Evolutionary conservation across 2,113 vertebrate species (phyloP).

Genomic region (Carassius auratus): DNA sequence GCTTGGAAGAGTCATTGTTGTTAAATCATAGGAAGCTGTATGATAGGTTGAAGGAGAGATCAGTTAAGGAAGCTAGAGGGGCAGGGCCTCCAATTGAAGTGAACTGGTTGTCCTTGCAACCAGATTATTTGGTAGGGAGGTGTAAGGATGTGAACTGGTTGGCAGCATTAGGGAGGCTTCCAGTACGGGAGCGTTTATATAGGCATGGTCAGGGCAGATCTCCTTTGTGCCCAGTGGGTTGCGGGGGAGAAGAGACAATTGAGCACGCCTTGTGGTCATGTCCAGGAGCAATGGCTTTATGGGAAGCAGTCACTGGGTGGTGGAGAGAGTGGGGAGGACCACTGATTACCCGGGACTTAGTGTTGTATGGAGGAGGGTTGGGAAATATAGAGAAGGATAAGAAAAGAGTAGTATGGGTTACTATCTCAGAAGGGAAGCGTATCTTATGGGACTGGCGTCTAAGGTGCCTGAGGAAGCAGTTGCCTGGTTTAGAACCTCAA

Average conservation of each 20-base stretch:
- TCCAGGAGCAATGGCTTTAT: too few relatives aligned
- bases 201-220: neutral
- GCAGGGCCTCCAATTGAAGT: neutral
- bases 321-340: too few relatives aligned
- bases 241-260: neutral
- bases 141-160: conserved; percentile 10
- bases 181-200: neutral
- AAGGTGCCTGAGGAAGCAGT: neutral
- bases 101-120: neutral
- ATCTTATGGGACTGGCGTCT: neutral
- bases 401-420: conserved; percentile 3
- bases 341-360: too few relatives aligned
- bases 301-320: too few relatives aligned
- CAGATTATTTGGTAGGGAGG: neutral
- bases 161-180: neutral
- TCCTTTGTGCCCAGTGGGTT: neutral
- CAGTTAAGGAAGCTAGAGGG: neutral
- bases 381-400: too few relatives aligned
- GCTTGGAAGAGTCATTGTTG: neutral
- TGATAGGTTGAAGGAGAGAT: neutral
- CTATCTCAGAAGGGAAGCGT: neutral
- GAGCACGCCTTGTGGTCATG: neutral
- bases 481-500: neutral
- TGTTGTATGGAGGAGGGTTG: too few relatives aligned
- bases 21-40: neutral